A percentile compares a stretch with the other conserved stretches of the same genome.
These are phyloP conservation scores for Gryllus bimaculatus DNA, from an alignment of 1,140 invertebrate genomes.

Conservation along the genomic window DNA sequence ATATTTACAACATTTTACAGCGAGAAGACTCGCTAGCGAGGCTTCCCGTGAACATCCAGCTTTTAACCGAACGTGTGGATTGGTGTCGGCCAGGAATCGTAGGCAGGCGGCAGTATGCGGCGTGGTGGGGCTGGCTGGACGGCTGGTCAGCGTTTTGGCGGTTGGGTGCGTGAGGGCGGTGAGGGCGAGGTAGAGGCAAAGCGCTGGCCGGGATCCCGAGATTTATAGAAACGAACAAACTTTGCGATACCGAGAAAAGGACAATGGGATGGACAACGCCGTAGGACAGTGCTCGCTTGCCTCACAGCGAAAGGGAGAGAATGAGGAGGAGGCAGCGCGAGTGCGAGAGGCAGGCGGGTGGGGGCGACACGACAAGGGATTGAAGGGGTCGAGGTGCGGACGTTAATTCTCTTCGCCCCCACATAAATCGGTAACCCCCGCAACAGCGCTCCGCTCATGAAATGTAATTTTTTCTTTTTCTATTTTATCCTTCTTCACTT, in stretches of 20 bases:
- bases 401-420: not conserved
- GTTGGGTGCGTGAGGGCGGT: too few species aligned
- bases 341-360: too few species aligned
- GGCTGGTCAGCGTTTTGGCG: too few species aligned
- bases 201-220: not conserved
- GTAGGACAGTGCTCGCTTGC: not conserved
- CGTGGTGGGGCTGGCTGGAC: too few species aligned
- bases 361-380: not conserved
- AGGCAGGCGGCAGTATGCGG: too few species aligned
- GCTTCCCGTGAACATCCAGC: too few species aligned
- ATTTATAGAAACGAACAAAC: constrained; percentile 1
- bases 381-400: not conserved
- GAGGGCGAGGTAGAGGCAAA: not conserved
- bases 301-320: not conserved
- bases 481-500: not conserved
- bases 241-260: not conserved
- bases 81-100: too few species aligned
- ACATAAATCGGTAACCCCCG: not conserved
- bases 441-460: not conserved
- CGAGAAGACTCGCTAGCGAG: too few species aligned
- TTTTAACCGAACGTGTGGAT: too few species aligned
- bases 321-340: not conserved
- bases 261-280: not conserved
- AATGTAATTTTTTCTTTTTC: not conserved
- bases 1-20: too few species aligned